These are phyloP conservation scores for Xiphophorus couchianus DNA, from an alignment of 2,113 vertebrate genomes.

Conservation along the genomic window DNA sequence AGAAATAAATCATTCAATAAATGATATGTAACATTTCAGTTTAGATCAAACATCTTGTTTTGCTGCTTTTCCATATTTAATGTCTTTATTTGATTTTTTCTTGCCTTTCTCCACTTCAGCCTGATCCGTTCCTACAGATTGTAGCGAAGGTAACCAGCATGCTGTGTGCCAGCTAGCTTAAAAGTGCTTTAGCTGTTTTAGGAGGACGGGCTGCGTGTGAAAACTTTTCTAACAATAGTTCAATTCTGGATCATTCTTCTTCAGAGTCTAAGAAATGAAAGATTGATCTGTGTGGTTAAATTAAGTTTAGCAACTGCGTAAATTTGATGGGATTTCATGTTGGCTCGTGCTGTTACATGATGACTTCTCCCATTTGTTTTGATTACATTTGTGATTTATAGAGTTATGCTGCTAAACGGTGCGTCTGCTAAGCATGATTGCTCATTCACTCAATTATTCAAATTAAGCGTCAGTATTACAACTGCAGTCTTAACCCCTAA, in stretches of 20 bases:
- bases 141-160: slow-evolving; percentile 67
- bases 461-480: slow-evolving; percentile 71
- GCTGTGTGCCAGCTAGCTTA: slow-evolving; percentile 25
- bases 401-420: slow-evolving; percentile 55
- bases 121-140: slow-evolving; percentile 57
- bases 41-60: too few relatives aligned
- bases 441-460: slow-evolving; percentile 77
- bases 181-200: neutral
- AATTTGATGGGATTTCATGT: slow-evolving; percentile 65
- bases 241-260: neutral
- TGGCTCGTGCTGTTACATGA: slow-evolving; percentile 61
- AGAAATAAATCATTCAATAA: too few relatives aligned
- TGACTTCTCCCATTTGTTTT: slow-evolving; percentile 73
- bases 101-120: slow-evolving; percentile 32
- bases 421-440: slow-evolving; percentile 66
- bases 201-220: neutral
- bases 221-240: slow-evolving; percentile 1
- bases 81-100: slow-evolving; percentile 21
- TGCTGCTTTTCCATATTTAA: too few relatives aligned
- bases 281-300: slow-evolving; percentile 54
- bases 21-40: too few relatives aligned
- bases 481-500: slow-evolving; percentile 69
- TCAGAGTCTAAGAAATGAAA: neutral
- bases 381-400: slow-evolving; percentile 71
- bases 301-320: slow-evolving; percentile 66